Evolutionary conservation across 2,797 vertebrate genomes (phyloP).

Genomic region (Enteromius afrohamiltoni): DNA sequence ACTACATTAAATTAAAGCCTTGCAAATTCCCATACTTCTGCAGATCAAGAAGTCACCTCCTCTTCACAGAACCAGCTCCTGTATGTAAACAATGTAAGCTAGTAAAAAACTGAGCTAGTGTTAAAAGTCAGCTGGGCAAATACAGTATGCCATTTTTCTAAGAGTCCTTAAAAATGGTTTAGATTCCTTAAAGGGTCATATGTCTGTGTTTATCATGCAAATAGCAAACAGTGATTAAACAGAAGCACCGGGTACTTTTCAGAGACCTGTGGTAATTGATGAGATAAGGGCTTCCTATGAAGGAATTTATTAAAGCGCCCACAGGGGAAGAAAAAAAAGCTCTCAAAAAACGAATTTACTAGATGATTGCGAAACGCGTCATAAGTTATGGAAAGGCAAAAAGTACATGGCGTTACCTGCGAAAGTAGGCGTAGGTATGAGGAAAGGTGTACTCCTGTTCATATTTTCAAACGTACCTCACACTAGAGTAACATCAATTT

Average conservation of each 20-base stretch:
- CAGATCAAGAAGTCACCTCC: background rate
- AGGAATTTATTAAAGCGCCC: background rate
- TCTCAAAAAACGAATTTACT: background rate
- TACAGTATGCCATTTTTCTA: conserved; percentile 1
- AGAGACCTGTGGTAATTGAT: background rate
- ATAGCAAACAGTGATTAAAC: conserved; percentile 1
- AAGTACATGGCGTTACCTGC: conserved; percentile 16
- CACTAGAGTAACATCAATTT: background rate
- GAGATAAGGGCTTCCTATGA: background rate
- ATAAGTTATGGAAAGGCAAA: background rate
- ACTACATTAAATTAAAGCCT: background rate
- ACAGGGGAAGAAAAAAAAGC: background rate
- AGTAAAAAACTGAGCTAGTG: background rate
- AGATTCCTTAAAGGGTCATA: background rate
- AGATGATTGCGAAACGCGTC: conserved; percentile 5
- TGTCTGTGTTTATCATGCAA: conserved; percentile 26
- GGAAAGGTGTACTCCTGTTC: background rate
- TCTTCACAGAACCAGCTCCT: background rate
- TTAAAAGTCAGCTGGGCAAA: conserved; percentile 16
- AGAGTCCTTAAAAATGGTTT: conserved; percentile 3
- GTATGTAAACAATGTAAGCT: background rate
- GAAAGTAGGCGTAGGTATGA: conserved; percentile 28
- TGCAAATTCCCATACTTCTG: background rate
- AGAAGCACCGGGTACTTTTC: background rate
- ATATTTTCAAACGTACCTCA: background rate